phyloP scores from a whole-genome alignment of 2,888 invertebrate species.

The Strigamia crassipes region DNA sequence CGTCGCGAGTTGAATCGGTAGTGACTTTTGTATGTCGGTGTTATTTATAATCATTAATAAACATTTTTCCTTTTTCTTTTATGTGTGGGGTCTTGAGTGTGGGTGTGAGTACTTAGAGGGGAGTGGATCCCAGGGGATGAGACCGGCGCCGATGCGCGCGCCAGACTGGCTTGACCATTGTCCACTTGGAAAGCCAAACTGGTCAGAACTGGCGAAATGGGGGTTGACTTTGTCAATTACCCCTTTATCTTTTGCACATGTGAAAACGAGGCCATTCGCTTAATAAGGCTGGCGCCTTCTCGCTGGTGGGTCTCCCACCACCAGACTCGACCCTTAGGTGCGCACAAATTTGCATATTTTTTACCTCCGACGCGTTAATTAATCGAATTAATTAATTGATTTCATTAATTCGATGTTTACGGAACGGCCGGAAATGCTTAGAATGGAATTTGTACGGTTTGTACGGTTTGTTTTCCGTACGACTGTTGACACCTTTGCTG shows the following conservation, averaged over 20 bases:
- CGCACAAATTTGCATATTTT: background rate
- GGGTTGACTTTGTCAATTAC: constrained; percentile 29
- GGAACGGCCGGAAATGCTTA: background rate
- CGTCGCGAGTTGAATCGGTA: background rate
- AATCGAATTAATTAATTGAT: too few relatives aligned
- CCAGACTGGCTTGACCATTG: constrained; percentile 35
- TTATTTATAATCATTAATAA: background rate
- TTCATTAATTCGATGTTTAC: too few relatives aligned
- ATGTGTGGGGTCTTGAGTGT: constrained; percentile 8
- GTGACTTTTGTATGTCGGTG: constrained; percentile 12
- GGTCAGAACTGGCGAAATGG: background rate
- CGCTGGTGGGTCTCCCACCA: background rate
- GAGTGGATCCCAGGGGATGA: background rate
- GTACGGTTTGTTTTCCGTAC: background rate
- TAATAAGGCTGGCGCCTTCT: constrained; percentile 17
- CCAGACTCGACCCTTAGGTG: background rate
- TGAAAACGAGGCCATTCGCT: constrained; percentile 32
- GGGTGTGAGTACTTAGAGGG: constrained; percentile 11
- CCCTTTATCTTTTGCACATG: constrained; percentile 38
- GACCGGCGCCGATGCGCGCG: constrained; percentile 30
- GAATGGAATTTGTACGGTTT: background rate
- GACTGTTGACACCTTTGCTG: constrained; percentile 8
- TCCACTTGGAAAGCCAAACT: background rate
- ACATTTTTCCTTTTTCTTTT: background rate
- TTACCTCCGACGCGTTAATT: background rate